These are phyloP conservation scores for Sandelia bainsii DNA, from an alignment of 2,797 vertebrate species.

Conservation along the genomic window DNA sequence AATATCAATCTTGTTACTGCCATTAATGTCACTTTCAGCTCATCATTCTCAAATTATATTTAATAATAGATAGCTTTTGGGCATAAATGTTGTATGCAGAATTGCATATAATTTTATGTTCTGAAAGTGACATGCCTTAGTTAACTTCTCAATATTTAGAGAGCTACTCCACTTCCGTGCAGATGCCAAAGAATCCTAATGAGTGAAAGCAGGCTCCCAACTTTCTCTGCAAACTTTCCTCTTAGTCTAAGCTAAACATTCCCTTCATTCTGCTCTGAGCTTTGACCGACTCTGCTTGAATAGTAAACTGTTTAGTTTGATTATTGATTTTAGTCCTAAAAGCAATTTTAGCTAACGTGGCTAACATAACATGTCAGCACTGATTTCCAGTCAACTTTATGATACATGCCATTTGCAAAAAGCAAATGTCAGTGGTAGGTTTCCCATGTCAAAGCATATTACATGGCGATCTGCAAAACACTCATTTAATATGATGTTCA, in stretches of 20 bases:
- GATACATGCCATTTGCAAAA: constrained; percentile 39
- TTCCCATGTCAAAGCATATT: constrained; percentile 29
- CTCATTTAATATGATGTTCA: constrained; percentile 1
- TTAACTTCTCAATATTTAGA: constrained; percentile 82
- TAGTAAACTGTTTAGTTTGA: constrained; percentile 62
- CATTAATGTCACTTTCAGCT: constrained; percentile 91
- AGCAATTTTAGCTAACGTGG: constrained; percentile 57
- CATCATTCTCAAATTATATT: constrained; percentile 88
- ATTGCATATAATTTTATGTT: constrained; percentile 84
- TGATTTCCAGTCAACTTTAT: constrained; percentile 37
- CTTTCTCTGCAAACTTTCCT: constrained; percentile 78
- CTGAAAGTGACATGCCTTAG: constrained; percentile 82
- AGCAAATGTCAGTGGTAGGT: constrained; percentile 5
- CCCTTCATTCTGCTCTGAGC: constrained; percentile 23
- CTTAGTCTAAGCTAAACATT: constrained; percentile 61
- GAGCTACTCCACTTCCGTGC: constrained; percentile 67
- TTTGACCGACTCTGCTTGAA: constrained; percentile 42
- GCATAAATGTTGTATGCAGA: constrained; percentile 88
- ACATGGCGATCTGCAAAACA: background rate
- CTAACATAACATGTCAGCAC: constrained; percentile 54
- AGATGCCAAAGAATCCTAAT: constrained; percentile 54
- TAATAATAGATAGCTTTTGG: constrained; percentile 89
- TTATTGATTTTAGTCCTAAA: constrained; percentile 71
- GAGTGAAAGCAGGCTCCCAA: constrained; percentile 56
- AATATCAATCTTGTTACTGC: constrained; percentile 86